Evolutionary conservation across 1,140 invertebrate genomes (phyloP), one percentile per base, ranked within the genome.

Genomic region (Procambarus clarkii): DNA sequence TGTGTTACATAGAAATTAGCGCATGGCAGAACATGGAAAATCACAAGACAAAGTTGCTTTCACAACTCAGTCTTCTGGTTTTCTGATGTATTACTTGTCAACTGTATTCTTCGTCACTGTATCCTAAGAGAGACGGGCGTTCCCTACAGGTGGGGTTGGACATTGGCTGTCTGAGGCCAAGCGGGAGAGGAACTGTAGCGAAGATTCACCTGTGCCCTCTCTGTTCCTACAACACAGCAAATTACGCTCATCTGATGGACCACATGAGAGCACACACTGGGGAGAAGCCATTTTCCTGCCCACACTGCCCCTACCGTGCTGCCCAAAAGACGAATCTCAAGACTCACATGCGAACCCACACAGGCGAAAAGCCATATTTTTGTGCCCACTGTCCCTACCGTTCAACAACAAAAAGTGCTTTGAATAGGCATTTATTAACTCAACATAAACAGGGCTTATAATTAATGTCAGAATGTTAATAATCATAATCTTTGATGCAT

Each of bases 271-370:
- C 87, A 71, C 87, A 89, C 46, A 89, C 87, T 71, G 87, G 87
- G 69, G 87, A 89, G 87, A 89, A 89, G 87, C 87, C 87, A 21
- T 89, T 89, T 45, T 89, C 87, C 87, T 89, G 87, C 80, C 79
- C 87, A 34, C 87, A 89, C 15, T 89, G 87, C 78, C 87, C 87
- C 80, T 89, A 89, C 87, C 87, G 87, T 74, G 79, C 87, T 34
- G 87, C 87, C 58, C 87, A 89, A 89, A 89, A 89, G 64, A 89
- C 87, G 44, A 89, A 89, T 54, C 80, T 89, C 44, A 89, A 82
- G 87, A 89, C 87, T 46, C 87, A 89, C 80, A 89, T 89, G 80
- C 78, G 87, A 21, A 91, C 88, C n/a, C 88, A 91, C 82, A 91
- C 88, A n/a, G 88, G 88, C 60, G 88, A 91, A 76, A 84, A 84